Evolutionary conservation across 2,797 vertebrate genomes (phyloP).

Genomic region (Podarcis siculus): DNA sequence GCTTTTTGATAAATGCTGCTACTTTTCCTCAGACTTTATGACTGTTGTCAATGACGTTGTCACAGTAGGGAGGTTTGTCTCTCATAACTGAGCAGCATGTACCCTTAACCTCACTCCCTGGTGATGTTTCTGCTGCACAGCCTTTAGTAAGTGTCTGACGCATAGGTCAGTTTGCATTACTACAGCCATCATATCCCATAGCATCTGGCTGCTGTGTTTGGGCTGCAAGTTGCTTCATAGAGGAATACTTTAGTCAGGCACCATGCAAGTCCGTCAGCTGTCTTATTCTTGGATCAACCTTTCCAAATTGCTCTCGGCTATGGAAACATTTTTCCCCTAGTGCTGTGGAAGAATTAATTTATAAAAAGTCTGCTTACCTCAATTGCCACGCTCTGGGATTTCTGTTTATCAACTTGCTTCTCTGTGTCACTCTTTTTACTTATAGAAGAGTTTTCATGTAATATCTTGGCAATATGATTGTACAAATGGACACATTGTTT

Average conservation of each 20-base stretch:
- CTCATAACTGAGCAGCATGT: not conserved
- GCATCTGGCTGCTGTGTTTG: not conserved
- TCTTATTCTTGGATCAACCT: constrained; percentile 13
- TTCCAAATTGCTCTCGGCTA: not conserved
- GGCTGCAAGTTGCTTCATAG: not conserved
- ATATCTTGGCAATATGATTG: not conserved
- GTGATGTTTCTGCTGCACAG: constrained; percentile 32
- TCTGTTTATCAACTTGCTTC: not conserved
- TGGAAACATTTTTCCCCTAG: not conserved
- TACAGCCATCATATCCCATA: not conserved
- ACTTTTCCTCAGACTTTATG: constrained; percentile 22
- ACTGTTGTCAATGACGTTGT: constrained; percentile 34
- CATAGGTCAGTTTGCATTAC: not conserved
- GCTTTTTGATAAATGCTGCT: not conserved
- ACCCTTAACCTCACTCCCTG: not conserved
- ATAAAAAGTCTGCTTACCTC: not conserved
- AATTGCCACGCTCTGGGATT: not conserved
- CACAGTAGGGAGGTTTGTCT: constrained; percentile 22
- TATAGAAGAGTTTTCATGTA: not conserved
- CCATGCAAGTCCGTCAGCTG: not conserved
- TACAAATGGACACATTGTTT: not conserved
- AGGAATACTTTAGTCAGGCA: constrained; percentile 19
- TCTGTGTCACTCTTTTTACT: not conserved
- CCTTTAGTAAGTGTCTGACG: constrained; percentile 9
- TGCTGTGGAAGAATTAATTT: not conserved